phyloP scores from a whole-genome alignment of 2,888 invertebrate genomes.

The Pecten maximus region DNA sequence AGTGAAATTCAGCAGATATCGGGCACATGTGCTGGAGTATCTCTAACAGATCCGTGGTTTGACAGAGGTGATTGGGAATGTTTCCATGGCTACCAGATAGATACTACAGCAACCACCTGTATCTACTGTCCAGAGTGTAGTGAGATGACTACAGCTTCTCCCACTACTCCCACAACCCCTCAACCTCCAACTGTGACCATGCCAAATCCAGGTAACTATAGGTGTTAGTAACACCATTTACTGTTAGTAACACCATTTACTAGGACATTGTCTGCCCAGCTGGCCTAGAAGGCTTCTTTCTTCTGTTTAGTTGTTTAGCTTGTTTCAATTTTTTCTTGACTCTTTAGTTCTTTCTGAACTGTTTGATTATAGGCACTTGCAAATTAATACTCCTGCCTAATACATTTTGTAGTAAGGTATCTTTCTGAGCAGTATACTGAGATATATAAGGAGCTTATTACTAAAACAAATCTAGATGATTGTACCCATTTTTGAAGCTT shows the following conservation, averaged over 20 bases:
- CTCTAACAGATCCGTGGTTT: not conserved
- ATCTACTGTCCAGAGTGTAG: not conserved
- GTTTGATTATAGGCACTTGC: not conserved
- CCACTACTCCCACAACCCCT: not conserved
- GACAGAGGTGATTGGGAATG: not conserved
- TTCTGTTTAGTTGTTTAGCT: not conserved
- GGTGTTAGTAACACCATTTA: not conserved
- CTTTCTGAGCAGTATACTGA: not conserved
- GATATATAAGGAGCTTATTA: not conserved
- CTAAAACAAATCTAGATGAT: not conserved
- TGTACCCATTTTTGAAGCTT: not conserved
- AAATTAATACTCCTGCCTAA: not conserved
- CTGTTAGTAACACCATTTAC: not conserved
- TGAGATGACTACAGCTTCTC: constrained; percentile 5
- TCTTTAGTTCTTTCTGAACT: not conserved
- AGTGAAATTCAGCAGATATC: not conserved
- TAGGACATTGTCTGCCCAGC: not conserved
- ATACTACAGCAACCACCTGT: not conserved
- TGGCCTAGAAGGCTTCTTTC: not conserved
- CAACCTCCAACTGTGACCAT: not conserved
- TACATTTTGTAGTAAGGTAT: not conserved
- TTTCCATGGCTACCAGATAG: not conserved
- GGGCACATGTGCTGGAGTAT: not conserved
- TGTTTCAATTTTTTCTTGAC: not conserved
- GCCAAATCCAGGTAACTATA: not conserved